Evolutionary conservation across 2,888 invertebrate species (phyloP).

Genomic region (Drosophila vallismaia): DNA sequence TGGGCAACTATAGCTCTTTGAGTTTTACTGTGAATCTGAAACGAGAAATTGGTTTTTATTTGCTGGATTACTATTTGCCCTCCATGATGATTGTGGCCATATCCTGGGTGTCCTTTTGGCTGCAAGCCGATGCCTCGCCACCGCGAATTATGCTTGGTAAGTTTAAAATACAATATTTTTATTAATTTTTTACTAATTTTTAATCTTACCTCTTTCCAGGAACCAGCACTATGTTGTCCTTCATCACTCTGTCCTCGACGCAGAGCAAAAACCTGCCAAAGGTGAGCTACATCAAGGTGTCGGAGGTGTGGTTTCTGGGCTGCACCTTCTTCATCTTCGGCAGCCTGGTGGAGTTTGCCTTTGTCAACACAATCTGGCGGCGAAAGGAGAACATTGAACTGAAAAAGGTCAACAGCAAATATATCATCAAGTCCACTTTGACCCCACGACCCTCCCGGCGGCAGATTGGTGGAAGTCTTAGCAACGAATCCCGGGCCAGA

Average conservation of each 20-base stretch:
- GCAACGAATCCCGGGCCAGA: constrained; percentile 86
- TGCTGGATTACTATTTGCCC: constrained; percentile 80
- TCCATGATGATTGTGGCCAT: constrained; percentile 83
- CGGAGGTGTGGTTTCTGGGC: constrained; percentile 80
- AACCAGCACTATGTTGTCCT: constrained; percentile 81
- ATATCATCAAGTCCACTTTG: constrained; percentile 79
- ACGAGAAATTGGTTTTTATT: constrained; percentile 80
- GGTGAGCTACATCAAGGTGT: constrained; percentile 81
- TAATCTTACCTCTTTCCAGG: constrained; percentile 42
- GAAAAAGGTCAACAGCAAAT: constrained; percentile 81
- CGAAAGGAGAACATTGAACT: constrained; percentile 81
- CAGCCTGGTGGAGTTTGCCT: constrained; percentile 80
- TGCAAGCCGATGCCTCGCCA: constrained; percentile 80
- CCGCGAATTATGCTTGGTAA: constrained; percentile 81
- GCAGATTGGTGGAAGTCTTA: constrained; percentile 69
- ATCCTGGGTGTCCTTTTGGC: constrained; percentile 81
- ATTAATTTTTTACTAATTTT: not conserved
- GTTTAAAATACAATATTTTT: not conserved
- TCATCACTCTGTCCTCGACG: constrained; percentile 79
- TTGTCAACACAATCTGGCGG: constrained; percentile 81
- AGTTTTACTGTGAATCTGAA: constrained; percentile 79
- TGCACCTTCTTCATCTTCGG: constrained; percentile 82
- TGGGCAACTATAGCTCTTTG: constrained; percentile 76
- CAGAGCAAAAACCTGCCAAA: constrained; percentile 81
- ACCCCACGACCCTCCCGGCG: constrained; percentile 79